phyloP scores from a whole-genome alignment of 2,888 invertebrate genomes.

The Sipha maydis region DNA sequence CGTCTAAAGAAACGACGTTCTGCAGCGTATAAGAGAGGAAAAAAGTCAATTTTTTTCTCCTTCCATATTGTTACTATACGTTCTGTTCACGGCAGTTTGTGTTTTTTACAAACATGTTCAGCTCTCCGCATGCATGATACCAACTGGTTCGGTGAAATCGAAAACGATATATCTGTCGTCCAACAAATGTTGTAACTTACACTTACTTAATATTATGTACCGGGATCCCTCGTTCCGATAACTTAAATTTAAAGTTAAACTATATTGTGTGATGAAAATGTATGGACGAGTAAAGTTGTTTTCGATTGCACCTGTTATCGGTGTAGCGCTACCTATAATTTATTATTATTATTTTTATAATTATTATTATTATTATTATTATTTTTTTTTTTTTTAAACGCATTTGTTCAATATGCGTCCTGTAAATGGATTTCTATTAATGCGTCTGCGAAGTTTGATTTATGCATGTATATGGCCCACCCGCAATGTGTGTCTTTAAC shows the following conservation, averaged over 20 bases:
- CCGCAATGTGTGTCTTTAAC: neutral
- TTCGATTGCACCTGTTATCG: neutral
- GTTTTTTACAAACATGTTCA: too few species aligned
- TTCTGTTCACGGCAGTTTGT: neutral
- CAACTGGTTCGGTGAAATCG: neutral
- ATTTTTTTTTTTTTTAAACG: constrained; percentile 27
- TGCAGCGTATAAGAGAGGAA: too few species aligned
- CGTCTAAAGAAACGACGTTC: neutral
- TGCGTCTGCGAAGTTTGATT: constrained; percentile 39
- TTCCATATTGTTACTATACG: neutral
- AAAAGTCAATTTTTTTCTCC: neutral
- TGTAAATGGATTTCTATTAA: constrained; percentile 29
- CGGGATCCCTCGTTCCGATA: neutral
- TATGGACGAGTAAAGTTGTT: neutral
- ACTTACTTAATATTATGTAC: too few species aligned
- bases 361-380: constrained; percentile 20
- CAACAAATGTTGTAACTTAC: too few species aligned
- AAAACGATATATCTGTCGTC: neutral
- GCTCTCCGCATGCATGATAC: neutral
- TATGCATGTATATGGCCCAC: neutral
- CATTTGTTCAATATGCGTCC: constrained; percentile 24
- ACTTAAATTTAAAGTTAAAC: neutral
- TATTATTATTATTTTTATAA: constrained; percentile 18
- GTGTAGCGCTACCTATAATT: constrained; percentile 42
- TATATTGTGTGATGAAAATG: neutral